Percentiles rank a stretch among this genome's conserved stretches.
Conservation (phyloP, 1,140 invertebrate species). For the Araneus ventricosus region DNA sequence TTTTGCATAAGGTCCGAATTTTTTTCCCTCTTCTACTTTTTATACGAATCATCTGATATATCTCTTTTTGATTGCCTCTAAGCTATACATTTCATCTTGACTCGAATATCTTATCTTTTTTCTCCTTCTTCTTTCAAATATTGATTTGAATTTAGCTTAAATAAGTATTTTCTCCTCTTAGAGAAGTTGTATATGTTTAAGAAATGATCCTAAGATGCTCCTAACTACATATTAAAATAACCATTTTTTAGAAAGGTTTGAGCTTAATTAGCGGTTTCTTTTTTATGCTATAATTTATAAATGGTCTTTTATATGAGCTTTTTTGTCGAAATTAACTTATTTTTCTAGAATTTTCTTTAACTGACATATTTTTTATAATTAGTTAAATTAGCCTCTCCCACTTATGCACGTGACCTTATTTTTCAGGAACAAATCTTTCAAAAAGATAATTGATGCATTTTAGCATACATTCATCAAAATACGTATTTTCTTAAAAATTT, state of each 20-base stretch:
- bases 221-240: neutral
- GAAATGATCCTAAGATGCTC: neutral
- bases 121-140: neutral
- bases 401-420: no score
- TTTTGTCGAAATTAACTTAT: no score
- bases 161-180: neutral
- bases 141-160: neutral
- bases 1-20: neutral
- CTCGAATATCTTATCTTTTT: neutral
- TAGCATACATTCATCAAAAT: no score
- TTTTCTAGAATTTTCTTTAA: no score
- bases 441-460: no score
- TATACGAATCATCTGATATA: neutral
- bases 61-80: constrained; percentile 20
- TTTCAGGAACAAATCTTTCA: no score
- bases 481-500: no score
- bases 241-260: neutral
- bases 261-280: no score
- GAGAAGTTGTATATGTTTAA: neutral
- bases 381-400: no score
- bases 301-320: no score
- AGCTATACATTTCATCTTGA: neutral
- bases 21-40: neutral
- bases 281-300: no score
- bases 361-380: no score